Conservation (phyloP, 1,140 invertebrate genomes). For the Drosophila erecta region DNA sequence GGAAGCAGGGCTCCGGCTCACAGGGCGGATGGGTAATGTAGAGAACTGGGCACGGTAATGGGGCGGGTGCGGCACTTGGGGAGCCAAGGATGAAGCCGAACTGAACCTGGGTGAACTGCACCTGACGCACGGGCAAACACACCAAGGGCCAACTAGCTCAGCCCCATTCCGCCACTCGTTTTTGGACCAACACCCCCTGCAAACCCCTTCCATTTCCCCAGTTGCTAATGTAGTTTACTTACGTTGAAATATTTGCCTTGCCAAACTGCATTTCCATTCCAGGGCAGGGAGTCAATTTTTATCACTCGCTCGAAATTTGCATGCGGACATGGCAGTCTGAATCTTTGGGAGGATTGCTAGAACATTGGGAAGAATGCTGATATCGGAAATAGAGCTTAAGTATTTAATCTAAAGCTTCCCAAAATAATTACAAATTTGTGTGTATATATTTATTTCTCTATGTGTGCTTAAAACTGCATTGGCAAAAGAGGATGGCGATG, state of each 20-base stretch:
- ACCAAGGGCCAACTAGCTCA: constrained; percentile 56
- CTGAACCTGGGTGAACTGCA: constrained; percentile 54
- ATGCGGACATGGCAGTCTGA: constrained; percentile 10
- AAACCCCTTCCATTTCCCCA: constrained; percentile 12
- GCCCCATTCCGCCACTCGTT: constrained; percentile 12
- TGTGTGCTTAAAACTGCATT: too few species aligned
- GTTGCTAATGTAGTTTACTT: constrained; percentile 77
- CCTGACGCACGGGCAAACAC: constrained; percentile 66
- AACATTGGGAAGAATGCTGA: not conserved
- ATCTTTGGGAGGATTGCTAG: not conserved
- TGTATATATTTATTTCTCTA: not conserved
- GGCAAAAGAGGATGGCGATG: constrained; percentile 2
- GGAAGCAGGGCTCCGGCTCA: constrained; percentile 4
- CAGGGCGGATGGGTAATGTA: constrained; percentile 5
- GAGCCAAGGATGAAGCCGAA: constrained; percentile 16
- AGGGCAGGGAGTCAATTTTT: constrained; percentile 44
- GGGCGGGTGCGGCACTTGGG: not conserved
- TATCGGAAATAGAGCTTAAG: too few species aligned
- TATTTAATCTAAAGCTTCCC: not conserved
- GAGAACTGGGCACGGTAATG: not conserved
- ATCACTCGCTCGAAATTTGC: constrained; percentile 40
- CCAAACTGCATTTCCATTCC: constrained; percentile 59
- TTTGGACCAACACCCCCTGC: not conserved
- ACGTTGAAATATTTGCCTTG: constrained; percentile 72
- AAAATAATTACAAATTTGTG: not conserved